These are phyloP conservation scores for Selene dorsalis DNA, from an alignment of 2,797 vertebrate species.

Conservation along the genomic window DNA sequence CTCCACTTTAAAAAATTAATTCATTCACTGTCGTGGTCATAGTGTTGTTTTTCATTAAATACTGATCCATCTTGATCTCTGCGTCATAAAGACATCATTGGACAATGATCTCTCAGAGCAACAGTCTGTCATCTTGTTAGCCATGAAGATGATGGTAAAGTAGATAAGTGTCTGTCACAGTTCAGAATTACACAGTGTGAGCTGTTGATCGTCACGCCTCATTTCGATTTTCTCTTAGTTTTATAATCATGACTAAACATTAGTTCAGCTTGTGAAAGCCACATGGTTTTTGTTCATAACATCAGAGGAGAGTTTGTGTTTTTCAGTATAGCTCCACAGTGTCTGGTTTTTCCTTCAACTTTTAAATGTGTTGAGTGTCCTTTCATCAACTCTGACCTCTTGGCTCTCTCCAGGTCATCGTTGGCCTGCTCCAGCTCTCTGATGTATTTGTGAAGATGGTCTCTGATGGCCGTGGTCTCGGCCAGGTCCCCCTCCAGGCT, in stretches of 20 bases:
- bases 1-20: too few species aligned
- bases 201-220: background rate
- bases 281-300: background rate
- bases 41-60: too few species aligned
- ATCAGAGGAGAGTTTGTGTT: background rate
- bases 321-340: background rate
- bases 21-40: too few species aligned
- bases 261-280: background rate
- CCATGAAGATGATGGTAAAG: background rate
- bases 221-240: background rate
- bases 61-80: too few species aligned
- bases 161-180: background rate
- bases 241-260: background rate
- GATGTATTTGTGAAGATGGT: constrained; percentile 96
- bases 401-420: constrained; percentile 95
- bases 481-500: constrained; percentile 90
- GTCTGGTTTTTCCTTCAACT: background rate
- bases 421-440: constrained; percentile 95
- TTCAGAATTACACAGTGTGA: background rate
- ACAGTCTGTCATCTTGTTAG: background rate
- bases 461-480: constrained; percentile 90
- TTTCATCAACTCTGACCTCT: constrained; percentile 84
- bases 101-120: background rate
- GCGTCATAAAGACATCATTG: background rate
- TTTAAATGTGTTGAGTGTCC: too few species aligned